These are phyloP conservation scores for Pachydiplax longipennis DNA, from an alignment of 2,888 invertebrate genomes.

Conservation along the genomic window DNA sequence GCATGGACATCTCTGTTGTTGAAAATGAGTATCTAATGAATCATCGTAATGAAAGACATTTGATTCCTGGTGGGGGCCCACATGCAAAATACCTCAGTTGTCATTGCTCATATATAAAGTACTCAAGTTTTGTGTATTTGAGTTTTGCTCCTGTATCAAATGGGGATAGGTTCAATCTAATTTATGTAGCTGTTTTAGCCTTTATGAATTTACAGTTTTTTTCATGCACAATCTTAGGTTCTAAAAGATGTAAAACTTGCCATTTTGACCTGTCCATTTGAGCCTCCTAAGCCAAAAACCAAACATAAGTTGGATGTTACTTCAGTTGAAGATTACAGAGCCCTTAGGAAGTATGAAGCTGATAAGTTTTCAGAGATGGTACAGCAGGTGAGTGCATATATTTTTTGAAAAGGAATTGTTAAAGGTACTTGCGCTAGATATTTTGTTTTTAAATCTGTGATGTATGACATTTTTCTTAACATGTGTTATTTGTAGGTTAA, in stretches of 20 bases:
- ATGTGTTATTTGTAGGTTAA: constrained; percentile 65
- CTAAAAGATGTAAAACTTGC: constrained; percentile 90
- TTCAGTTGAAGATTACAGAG: constrained; percentile 93
- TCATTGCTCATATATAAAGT: too few species aligned
- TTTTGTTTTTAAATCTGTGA: constrained; percentile 7
- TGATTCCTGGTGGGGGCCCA: too few species aligned
- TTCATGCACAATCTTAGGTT: constrained; percentile 58
- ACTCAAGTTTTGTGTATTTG: too few species aligned
- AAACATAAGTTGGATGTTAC: constrained; percentile 99
- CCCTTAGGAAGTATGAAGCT: constrained; percentile 89
- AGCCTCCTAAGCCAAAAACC: constrained; percentile 99
- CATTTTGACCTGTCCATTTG: constrained; percentile 98
- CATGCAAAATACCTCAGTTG: too few species aligned
- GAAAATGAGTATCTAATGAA: too few species aligned
- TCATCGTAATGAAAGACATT: too few species aligned
- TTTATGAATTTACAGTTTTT: not conserved
- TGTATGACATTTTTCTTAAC: not conserved
- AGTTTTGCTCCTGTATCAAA: too few species aligned
- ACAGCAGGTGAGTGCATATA: constrained; percentile 63
- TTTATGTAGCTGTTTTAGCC: too few species aligned
- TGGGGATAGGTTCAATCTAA: too few species aligned
- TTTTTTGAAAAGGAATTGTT: not conserved
- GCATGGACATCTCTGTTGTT: too few species aligned
- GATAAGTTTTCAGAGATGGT: constrained; percentile 97
- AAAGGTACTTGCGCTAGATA: too few species aligned